phyloP scores from a whole-genome alignment of 2,888 invertebrate species.

The Pyrrhosoma nymphula region DNA sequence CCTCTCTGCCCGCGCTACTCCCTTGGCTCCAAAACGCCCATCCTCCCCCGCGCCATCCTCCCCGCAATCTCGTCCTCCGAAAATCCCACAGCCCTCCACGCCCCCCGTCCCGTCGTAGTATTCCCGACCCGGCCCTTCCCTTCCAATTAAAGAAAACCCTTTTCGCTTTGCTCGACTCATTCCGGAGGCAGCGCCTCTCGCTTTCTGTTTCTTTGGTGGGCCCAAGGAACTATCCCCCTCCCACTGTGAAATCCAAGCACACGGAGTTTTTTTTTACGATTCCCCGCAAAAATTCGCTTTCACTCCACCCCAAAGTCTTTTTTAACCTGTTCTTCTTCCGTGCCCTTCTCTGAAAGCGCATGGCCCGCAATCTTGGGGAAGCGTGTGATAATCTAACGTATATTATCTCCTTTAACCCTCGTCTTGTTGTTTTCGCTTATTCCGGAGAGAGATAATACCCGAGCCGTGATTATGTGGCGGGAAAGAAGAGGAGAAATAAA shows the following conservation, averaged over 20 bases:
- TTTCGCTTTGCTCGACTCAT: slow-evolving; percentile 26
- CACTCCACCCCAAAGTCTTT: neutral
- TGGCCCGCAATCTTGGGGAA: neutral
- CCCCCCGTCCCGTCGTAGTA: neutral
- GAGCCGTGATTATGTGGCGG: neutral
- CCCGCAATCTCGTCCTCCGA: slow-evolving; percentile 18
- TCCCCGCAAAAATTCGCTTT: neutral
- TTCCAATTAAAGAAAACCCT: slow-evolving; percentile 15
- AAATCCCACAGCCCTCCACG: neutral
- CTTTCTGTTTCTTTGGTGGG: neutral
- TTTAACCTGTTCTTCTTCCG: neutral
- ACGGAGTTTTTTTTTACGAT: neutral
- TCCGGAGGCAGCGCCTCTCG: neutral
- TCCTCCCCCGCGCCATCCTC: neutral
- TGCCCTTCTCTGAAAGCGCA: neutral
- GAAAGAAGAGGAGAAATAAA: neutral
- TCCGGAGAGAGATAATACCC: neutral
- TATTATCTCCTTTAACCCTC: slow-evolving; percentile 22
- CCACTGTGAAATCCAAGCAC: neutral
- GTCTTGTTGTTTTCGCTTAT: neutral
- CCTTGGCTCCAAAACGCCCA: neutral
- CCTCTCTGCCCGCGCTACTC: neutral
- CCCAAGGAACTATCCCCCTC: neutral
- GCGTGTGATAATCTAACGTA: slow-evolving; percentile 1
- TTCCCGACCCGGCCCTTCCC: neutral